These are phyloP conservation scores for Eurypyga helias DNA, from an alignment of 2,113 vertebrate genomes.

Conservation along the genomic window DNA sequence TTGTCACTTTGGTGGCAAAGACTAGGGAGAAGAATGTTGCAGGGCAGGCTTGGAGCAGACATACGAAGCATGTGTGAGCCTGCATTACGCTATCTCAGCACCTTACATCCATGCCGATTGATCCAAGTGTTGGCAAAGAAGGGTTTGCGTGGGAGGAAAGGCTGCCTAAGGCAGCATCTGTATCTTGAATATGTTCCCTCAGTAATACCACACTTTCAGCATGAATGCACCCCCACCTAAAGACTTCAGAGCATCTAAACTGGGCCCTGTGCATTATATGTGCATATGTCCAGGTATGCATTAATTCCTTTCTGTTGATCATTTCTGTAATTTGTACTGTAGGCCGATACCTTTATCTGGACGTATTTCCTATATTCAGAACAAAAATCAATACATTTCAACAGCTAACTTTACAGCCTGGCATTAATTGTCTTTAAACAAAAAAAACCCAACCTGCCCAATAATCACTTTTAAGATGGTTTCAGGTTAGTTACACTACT, in stretches of 20 bases:
- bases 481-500: background rate
- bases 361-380: background rate
- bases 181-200: slow-evolving; percentile 38
- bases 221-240: slow-evolving; percentile 7
- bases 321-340: background rate
- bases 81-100: background rate
- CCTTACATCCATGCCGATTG: slow-evolving; percentile 1
- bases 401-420: background rate
- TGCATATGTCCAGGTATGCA: background rate
- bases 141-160: slow-evolving; percentile 7
- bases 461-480: background rate
- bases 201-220: background rate
- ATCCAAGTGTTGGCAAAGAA: slow-evolving; percentile 47
- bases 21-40: background rate
- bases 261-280: background rate
- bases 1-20: background rate
- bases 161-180: slow-evolving; percentile 56
- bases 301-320: background rate
- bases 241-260: background rate
- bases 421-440: background rate
- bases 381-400: background rate
- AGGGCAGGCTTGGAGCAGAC: background rate
- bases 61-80: background rate
- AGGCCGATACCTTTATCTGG: background rate
- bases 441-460: background rate